A percentile compares a stretch with the other conserved stretches of the same genome.
Evolutionary conservation across 1,140 invertebrate genomes (phyloP).

Genomic region (Batillaria attramentaria): DNA sequence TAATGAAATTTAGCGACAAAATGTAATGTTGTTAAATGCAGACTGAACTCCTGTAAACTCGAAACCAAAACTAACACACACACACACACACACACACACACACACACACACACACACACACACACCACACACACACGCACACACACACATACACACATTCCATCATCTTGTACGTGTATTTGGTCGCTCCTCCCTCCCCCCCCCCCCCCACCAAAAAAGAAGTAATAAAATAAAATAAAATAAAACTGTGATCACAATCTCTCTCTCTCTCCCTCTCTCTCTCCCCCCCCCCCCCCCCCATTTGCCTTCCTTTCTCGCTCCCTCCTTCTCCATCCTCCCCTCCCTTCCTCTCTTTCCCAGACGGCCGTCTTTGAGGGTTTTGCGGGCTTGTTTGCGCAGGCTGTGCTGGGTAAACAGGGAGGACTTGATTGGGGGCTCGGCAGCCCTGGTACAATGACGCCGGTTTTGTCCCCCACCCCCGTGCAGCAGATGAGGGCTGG

Average conservation of each 20-base stretch:
- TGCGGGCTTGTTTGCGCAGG: slow-evolving; percentile 6
- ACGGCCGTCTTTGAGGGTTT: slow-evolving; percentile 9
- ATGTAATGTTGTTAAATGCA: no score
- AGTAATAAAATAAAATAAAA: not conserved
- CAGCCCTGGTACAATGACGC: not conserved
- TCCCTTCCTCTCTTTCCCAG: not conserved
- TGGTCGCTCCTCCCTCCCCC: no score
- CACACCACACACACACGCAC: no score
- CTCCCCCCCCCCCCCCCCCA: not conserved
- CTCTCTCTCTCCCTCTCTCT: not conserved
- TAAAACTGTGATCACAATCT: not conserved
- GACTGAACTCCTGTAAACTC: not conserved
- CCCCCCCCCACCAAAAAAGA: no score
- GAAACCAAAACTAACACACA: no score
- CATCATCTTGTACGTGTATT: not conserved
- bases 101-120: no score
- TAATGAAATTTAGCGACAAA: no score
- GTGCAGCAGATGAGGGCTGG: slow-evolving; percentile 8
- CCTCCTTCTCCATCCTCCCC: not conserved
- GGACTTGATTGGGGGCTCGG: not conserved
- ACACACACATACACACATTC: no score
- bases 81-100: no score
- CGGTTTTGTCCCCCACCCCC: slow-evolving; percentile 5
- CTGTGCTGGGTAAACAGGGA: slow-evolving; percentile 11
- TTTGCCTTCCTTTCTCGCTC: not conserved